Evolutionary conservation across 2,113 vertebrate genomes (phyloP).

Genomic region (Platysteira castanea): DNA sequence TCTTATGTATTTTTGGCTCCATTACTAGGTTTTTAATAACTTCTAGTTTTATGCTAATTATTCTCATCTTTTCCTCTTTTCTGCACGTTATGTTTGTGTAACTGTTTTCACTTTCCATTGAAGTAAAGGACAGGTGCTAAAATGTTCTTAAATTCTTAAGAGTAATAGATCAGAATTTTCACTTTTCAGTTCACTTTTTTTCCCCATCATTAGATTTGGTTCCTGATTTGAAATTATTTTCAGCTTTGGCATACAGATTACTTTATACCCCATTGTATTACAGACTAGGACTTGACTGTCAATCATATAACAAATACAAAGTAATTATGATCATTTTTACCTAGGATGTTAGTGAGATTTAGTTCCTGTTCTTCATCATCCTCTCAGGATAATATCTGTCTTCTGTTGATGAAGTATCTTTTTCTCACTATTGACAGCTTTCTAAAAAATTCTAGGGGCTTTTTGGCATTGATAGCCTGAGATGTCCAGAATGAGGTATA

Average conservation of each 20-base stretch:
- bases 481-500: neutral
- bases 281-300: neutral
- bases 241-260: neutral
- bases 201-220: neutral
- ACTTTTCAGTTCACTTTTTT: neutral
- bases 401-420: neutral
- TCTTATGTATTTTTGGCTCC: neutral
- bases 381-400: neutral
- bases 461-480: neutral
- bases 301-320: neutral
- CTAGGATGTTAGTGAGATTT: neutral
- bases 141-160: neutral
- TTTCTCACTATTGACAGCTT: neutral
- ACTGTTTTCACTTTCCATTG: neutral
- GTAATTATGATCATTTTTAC: neutral
- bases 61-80: neutral
- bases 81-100: neutral
- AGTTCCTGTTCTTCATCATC: neutral
- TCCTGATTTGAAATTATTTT: neutral
- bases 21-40: neutral
- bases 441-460: neutral
- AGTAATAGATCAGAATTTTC: neutral
- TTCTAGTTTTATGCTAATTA: neutral
- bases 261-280: neutral
- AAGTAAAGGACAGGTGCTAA: neutral